Conservation (phyloP, 2,888 invertebrate species). For the Harmothoe impar region DNA sequence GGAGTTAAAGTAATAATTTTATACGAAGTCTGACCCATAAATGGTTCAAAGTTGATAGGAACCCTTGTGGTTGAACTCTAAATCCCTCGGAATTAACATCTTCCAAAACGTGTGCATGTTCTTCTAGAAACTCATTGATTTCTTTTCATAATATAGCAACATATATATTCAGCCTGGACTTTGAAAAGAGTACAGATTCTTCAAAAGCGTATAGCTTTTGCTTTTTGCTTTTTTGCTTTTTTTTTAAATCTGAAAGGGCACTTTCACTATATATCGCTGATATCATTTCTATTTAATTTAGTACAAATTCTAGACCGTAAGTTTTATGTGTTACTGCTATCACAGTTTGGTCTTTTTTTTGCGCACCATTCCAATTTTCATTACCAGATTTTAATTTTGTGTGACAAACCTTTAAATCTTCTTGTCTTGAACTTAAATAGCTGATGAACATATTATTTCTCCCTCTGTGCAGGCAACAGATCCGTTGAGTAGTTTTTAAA, state of each 20-base stretch:
- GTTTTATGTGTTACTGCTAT: not conserved
- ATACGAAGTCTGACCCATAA: not conserved
- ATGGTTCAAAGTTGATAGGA: too few species aligned
- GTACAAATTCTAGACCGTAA: constrained; percentile 34
- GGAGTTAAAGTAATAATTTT: not conserved
- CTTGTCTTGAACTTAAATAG: not conserved
- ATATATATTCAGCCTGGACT: too few species aligned
- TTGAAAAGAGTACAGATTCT: too few species aligned
- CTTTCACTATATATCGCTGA: too few species aligned
- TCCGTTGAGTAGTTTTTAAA: not conserved
- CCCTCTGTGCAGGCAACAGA: constrained; percentile 3
- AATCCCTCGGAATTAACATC: not conserved
- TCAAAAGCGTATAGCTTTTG: too few species aligned
- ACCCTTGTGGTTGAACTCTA: not conserved
- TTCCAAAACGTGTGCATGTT: too few species aligned
- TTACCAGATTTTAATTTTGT: not conserved
- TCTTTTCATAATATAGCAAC: too few species aligned
- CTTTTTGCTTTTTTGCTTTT: too few species aligned
- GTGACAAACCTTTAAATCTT: not conserved
- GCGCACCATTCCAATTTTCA: not conserved
- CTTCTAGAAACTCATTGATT: too few species aligned
- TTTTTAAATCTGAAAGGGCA: too few species aligned
- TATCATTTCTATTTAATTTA: not conserved
- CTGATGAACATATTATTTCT: not conserved
- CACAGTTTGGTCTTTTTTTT: not conserved